Base-by-base conservation (phyloP, 1,140 invertebrate genomes). In the Charaxes varanes region DNA sequence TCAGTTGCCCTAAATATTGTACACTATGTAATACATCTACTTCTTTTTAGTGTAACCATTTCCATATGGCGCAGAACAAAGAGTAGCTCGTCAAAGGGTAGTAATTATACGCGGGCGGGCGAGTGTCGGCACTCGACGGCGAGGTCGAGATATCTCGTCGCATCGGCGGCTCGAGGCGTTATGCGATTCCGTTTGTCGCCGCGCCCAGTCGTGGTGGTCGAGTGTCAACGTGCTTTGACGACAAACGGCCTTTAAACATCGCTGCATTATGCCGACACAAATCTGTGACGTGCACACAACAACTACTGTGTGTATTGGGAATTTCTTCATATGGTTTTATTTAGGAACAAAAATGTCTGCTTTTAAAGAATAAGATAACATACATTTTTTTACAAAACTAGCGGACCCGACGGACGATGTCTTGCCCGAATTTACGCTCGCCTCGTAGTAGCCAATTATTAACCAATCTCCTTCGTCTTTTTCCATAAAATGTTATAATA, bases 161-260 rank as follows among this genome's bases (percentile, higher is more conserved):
- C 74, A 82, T 82, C 77, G 73, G 64, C 68, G 60, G 62, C 66
- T 70, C 74, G 73, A 70, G 66, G 72, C 64, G 73, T 73, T 82
- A 66, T 71, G 62, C 65, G 65, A 82, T 82, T 82, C 78, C 67
- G 74, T 82, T 82, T 82, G 78, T 79, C 70, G 66, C 67, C 59
- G 65, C 62, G 56, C 53, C 58, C 61, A 62, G 52, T 53, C 72
- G 73, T 58, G 71, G 76, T 63, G 53, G 79, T 77, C 74, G 62
- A 64, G 62, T 62, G 71, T 72, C 72, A 78, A 67, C 73, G 68
- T 62, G 68, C 63, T 68, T 72, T 74, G 69, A 77, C 61, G 62
- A 50, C 56, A 45, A 40, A 65, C 51, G 59, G 58, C 58, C 55
- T 70, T 68, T 67, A 73, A 57, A 54, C 54, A 35, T 51, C 38